Evolutionary conservation across 2,888 invertebrate species (phyloP).

Genomic region (Bombylius major): DNA sequence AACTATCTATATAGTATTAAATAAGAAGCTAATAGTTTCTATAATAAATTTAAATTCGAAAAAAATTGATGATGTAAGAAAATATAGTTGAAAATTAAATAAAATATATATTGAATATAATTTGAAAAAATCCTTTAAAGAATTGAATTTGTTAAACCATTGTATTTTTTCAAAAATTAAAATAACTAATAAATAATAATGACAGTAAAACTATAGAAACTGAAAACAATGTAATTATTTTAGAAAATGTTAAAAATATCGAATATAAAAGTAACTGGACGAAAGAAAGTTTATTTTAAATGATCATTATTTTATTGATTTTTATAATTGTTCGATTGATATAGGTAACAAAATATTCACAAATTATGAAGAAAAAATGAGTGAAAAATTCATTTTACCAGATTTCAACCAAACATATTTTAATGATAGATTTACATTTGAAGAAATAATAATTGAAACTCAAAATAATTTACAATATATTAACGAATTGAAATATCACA

Average conservation of each 20-base stretch:
- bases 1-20: not conserved
- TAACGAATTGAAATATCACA: too few relatives aligned
- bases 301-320: not conserved
- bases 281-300: not conserved
- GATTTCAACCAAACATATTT: too few relatives aligned
- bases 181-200: not conserved
- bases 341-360: not conserved
- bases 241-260: not conserved
- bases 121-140: not conserved
- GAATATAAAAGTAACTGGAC: not conserved
- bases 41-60: not conserved
- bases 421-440: too few relatives aligned
- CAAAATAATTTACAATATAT: too few relatives aligned
- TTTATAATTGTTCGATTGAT: not conserved
- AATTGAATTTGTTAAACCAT: not conserved
- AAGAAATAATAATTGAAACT: too few relatives aligned
- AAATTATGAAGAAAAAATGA: too few relatives aligned
- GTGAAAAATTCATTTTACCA: too few relatives aligned
- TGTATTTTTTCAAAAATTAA: not conserved
- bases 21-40: not conserved
- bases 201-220: not conserved
- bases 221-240: not conserved
- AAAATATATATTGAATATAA: too few relatives aligned
- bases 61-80: too few relatives aligned
- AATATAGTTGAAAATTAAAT: too few relatives aligned